Evolutionary conservation across 2,113 vertebrate genomes (phyloP), one percentile per base, ranked within the genome.

Genomic region (Turdus rufiventris): DNA sequence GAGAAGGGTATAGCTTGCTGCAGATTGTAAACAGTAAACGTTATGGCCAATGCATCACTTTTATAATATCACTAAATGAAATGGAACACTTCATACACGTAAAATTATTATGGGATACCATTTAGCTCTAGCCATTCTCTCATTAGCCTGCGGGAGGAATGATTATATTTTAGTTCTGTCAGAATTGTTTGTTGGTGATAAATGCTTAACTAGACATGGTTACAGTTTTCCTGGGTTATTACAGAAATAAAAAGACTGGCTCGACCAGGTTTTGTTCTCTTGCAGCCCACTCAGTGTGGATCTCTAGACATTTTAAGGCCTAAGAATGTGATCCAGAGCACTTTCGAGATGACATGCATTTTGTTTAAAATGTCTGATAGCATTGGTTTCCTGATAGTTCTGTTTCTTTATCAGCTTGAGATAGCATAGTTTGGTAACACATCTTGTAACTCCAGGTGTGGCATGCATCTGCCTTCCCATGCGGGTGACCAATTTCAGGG

Each of bases 31-130:
- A 95, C 91, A 91, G 78, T 96, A 96, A 94, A 93, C 0, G 18
- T 95, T 95, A 96, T 56, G 29, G 94, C 85, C 78, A 96, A 87
- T 91, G 78, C 66, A 96, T 96, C 93, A 96, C 63, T 96, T 96
- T 94, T 97, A 96, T 79, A 96, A 82, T 94, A 89, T 72, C 85
- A 51, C 54, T 95, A 80, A 96, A 96, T 92, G 89, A 89, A 97
- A 95, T 89, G 77, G 74, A 95, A 76, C 88, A 73, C 84, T 95
- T 88, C 53, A 70, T 79, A 78, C 81, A 61, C 4, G 15, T 89
- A 93, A 94, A 94, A 85, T 93, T 94, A 83, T 96, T 95, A 91
- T 85, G 81, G 71, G 81, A 66, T 76, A 45, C 71, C 67, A 33
- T 94, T 96, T 97, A 93, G 63, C 72, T 85, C 58, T 45, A 89